These are phyloP conservation scores for Pseudorasbora parva DNA, from an alignment of 2,113 vertebrate genomes.

Conservation along the genomic window DNA sequence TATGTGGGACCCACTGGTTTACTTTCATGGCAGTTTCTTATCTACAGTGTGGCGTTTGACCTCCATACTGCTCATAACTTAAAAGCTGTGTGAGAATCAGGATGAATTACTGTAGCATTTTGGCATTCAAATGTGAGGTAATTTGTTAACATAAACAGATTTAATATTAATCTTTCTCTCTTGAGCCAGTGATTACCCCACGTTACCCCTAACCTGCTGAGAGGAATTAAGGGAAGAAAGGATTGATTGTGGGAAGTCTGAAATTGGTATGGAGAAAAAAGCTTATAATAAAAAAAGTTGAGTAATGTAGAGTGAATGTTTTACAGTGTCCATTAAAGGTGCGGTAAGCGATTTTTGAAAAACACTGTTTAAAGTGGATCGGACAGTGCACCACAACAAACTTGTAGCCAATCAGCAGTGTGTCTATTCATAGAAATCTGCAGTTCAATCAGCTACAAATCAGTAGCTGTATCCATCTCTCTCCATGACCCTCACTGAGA, in stretches of 20 bases:
- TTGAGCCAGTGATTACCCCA: neutral
- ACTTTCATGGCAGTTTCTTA: neutral
- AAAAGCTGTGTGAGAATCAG: constrained; percentile 1
- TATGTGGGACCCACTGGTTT: neutral
- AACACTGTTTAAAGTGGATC: no score
- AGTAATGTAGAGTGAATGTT: constrained; percentile 26
- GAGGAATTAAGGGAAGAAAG: neutral
- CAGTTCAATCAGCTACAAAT: no score
- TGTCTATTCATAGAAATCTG: no score
- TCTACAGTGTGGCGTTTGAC: neutral
- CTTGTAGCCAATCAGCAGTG: no score
- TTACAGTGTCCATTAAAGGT: neutral
- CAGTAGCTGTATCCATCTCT: no score
- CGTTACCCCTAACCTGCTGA: neutral
- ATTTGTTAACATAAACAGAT: neutral
- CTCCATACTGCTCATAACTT: neutral
- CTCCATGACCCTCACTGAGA: no score
- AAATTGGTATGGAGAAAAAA: neutral
- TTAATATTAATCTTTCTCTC: neutral
- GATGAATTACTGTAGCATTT: neutral
- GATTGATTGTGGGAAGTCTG: neutral
- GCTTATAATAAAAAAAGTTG: neutral
- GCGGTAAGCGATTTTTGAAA: no score
- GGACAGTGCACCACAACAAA: no score
- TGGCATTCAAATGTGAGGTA: constrained; percentile 5